Percentiles rank a stretch among this genome's conserved stretches.
phyloP scores from a whole-genome alignment of 2,888 invertebrate genomes.

The Notodromas monacha region DNA sequence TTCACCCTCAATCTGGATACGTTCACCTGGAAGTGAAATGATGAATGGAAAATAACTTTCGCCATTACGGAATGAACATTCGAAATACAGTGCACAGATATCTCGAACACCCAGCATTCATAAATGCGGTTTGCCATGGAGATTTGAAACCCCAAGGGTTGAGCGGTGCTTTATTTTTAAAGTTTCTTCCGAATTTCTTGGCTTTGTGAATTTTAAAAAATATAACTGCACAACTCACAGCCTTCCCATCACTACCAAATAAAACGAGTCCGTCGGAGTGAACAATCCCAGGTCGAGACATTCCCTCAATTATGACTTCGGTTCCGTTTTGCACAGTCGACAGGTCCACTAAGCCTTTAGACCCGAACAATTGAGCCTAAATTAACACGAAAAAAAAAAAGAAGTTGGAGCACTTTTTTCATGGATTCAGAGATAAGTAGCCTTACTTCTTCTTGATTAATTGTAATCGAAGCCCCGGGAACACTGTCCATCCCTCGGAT shows the following conservation, averaged over 20 bases:
- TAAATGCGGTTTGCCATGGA: too few relatives aligned
- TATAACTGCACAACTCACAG: slow-evolving; percentile 19
- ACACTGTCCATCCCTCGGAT: slow-evolving; percentile 74
- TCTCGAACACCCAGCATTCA: too few relatives aligned
- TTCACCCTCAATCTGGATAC: slow-evolving; percentile 38
- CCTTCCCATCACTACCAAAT: slow-evolving; percentile 40
- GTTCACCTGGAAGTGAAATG: slow-evolving; percentile 25
- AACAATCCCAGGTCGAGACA: slow-evolving; percentile 27
- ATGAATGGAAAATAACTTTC: slow-evolving; percentile 1
- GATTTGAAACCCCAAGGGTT: too few relatives aligned
- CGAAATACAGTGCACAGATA: too few relatives aligned
- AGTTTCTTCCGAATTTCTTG: slow-evolving; percentile 1
- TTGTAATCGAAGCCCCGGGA: slow-evolving; percentile 47
- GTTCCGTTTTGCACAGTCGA: slow-evolving; percentile 27
- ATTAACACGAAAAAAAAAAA: too few relatives aligned
- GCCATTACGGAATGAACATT: neutral
- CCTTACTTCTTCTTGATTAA: slow-evolving; percentile 30
- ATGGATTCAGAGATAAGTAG: too few relatives aligned
- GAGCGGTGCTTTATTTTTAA: too few relatives aligned
- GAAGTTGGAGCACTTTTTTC: too few relatives aligned
- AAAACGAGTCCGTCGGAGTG: slow-evolving; percentile 47
- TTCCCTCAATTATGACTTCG: slow-evolving; percentile 25
- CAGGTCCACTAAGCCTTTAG: too few relatives aligned
- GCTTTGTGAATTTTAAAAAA: neutral
- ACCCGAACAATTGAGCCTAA: slow-evolving; percentile 54